These are phyloP conservation scores for Callinectes sapidus DNA, from an alignment of 2,888 invertebrate species.

Conservation along the genomic window DNA sequence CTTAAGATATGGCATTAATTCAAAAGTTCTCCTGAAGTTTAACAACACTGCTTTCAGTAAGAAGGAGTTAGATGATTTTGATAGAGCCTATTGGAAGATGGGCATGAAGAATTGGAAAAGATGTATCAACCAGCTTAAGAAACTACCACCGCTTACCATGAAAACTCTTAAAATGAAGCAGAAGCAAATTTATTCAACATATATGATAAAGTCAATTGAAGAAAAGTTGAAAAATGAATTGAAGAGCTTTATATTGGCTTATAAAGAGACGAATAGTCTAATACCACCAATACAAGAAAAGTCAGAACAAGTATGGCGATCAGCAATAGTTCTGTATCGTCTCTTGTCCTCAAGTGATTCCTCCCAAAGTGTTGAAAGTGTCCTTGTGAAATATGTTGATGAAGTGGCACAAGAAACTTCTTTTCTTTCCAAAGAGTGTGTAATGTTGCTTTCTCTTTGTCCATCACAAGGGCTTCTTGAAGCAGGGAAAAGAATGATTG, in stretches of 20 bases:
- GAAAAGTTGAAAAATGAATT: constrained; percentile 33
- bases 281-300: not conserved
- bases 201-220: not conserved
- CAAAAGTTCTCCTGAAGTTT: constrained; percentile 44
- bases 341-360: not conserved
- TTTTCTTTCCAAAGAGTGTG: not conserved
- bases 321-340: constrained; percentile 24
- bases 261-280: not conserved
- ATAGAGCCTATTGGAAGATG: constrained; percentile 50
- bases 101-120: constrained; percentile 51
- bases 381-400: constrained; percentile 13
- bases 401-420: constrained; percentile 25
- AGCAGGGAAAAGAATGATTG: constrained; percentile 8
- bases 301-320: constrained; percentile 42
- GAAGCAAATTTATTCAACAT: constrained; percentile 27
- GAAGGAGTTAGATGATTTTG: constrained; percentile 40
- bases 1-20: constrained; percentile 25
- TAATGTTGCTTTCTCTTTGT: constrained; percentile 37
- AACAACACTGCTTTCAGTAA: constrained; percentile 46
- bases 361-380: not conserved
- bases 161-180: constrained; percentile 37
- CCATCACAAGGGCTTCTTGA: constrained; percentile 8
- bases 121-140: constrained; percentile 32
- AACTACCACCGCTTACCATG: constrained; percentile 38
- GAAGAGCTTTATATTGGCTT: constrained; percentile 24